Evolutionary conservation across 1,140 invertebrate species (phyloP), one percentile per base, ranked within the genome.

Genomic region (Drosophila bifasciata): DNA sequence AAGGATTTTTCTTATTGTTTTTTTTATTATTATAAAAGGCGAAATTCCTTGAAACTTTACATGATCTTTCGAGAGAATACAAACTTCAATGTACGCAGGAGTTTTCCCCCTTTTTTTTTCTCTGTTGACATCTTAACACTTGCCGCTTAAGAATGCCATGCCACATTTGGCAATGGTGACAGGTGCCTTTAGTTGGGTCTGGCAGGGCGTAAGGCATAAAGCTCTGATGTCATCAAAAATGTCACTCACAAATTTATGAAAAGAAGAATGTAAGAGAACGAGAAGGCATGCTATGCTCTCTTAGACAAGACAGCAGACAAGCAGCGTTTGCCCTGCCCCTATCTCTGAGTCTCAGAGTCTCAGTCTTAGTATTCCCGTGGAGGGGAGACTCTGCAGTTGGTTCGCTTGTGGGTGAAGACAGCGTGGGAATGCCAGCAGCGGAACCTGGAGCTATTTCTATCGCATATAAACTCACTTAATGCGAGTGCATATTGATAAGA

Each of bases 241-340:
- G 83, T 86, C 83, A 86, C 83, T 86, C 84, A 88, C 79, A 86
- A 83, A 86, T 86, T 79, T 86, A 86, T 86, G 83, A 88, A 86
- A 86, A 76, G 63, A 64, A 72, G 79, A 88, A 69, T 68, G 63
- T 55, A 64, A 43, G 50, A 48, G 23, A 40, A 61, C 69, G 50
- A 48, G 23, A 40, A 61, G 64, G 79, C 60, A 70, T 67, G 11
- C 32, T n/a, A n/a, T n/a, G n/a, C n/a, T n/a, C n/a, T 36, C 32
- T 3, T 5, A 75, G 75, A 67, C 61, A 50, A 68, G 44, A 58
- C 40, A 39, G 19, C 45, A 76, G 43, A 63, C 45, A 41, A 44
- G 36, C 32, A 21, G 43, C 36, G 23, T 15, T 23, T 13, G 4
- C 43, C 39, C 5, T 41, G 13, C 0, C 1, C 19, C 8, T 19